Percentiles rank a stretch among this genome's conserved stretches.
phyloP scores from a whole-genome alignment of 2,113 vertebrate species.

The Sciurus niger region DNA sequence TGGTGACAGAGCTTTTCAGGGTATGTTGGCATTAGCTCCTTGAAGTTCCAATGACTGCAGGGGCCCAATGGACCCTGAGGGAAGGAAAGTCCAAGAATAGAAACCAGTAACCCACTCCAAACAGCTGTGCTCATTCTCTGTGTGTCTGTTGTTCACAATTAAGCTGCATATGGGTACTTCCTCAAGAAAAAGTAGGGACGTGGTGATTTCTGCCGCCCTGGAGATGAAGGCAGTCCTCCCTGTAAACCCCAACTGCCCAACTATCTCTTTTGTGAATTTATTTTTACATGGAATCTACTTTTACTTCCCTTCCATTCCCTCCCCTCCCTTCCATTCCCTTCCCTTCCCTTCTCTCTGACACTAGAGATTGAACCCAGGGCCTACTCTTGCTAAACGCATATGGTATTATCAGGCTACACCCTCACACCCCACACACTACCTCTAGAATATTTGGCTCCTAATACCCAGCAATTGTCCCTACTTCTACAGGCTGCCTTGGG shows the following conservation, averaged over 20 bases:
- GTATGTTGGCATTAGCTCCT: background rate
- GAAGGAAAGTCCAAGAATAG: background rate
- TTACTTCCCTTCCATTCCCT: no score
- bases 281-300: no score
- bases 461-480: no score
- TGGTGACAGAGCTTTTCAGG: background rate
- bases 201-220: background rate
- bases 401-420: background rate
- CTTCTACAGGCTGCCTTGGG: background rate
- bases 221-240: background rate
- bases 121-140: fast-evolving
- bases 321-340: background rate
- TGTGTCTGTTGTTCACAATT: background rate
- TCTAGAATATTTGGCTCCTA: background rate
- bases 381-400: no score
- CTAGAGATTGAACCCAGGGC: background rate
- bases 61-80: no score
- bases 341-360: background rate
- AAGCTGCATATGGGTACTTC: background rate
- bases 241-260: background rate
- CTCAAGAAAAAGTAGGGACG: background rate
- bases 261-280: no score
- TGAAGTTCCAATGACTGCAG: background rate
- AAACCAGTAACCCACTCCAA: no score
- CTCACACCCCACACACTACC: background rate